These are phyloP conservation scores for Amiota minor DNA, from an alignment of 2,888 invertebrate species.

Conservation along the genomic window DNA sequence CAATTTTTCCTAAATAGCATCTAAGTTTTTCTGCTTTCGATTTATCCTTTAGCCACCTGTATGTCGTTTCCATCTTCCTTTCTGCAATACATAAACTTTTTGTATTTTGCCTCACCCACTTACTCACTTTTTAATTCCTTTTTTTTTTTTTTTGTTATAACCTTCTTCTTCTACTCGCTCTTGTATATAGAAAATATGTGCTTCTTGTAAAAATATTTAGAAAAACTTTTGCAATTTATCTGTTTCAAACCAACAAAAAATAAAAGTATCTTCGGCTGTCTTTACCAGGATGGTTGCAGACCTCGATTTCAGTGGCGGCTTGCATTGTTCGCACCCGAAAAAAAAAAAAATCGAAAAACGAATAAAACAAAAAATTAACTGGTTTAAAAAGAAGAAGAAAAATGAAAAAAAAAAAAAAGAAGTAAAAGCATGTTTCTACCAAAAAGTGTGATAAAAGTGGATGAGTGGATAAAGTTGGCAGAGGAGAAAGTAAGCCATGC, in stretches of 20 bases:
- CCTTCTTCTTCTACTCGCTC: too few relatives aligned
- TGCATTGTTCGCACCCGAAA: constrained; percentile 8
- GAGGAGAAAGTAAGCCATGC: background rate
- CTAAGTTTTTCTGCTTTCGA: too few relatives aligned
- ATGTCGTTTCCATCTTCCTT: too few relatives aligned
- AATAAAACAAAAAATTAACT: background rate
- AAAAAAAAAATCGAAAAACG: constrained; percentile 21
- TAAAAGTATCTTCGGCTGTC: constrained; percentile 54
- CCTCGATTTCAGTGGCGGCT: background rate
- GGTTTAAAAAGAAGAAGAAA: background rate
- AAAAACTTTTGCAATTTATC: constrained; percentile 64
- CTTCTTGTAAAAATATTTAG: constrained; percentile 64
- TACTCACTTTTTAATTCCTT: too few relatives aligned
- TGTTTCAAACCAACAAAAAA: constrained; percentile 60
- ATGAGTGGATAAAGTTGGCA: background rate
- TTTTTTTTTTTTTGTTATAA: too few relatives aligned
- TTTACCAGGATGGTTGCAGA: constrained; percentile 46
- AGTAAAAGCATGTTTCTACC: background rate
- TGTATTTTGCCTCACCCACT: too few relatives aligned
- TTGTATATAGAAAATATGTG: constrained; percentile 27
- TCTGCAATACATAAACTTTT: too few relatives aligned
- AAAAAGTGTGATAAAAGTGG: background rate
- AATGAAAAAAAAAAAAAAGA: constrained; percentile 18
- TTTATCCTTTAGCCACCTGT: too few relatives aligned
- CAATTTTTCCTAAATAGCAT: too few relatives aligned